Base-by-base conservation (phyloP, 2,888 invertebrate species). In the Eupithecia tripunctaria region DNA sequence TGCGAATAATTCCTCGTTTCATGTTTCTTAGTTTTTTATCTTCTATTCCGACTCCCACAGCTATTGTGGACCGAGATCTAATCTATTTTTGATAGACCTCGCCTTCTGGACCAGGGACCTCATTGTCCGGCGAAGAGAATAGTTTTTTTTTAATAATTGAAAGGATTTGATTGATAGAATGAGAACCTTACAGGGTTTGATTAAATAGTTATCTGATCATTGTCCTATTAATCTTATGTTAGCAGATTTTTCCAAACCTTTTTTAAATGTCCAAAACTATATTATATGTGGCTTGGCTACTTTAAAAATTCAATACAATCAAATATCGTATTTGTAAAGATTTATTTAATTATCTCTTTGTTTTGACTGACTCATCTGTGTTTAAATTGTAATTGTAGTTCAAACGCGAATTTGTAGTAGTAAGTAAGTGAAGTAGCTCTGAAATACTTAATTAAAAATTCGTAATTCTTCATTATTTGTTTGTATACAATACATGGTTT, bases 1-100 rank as follows among this genome's bases (percentile, higher is more conserved):
- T 91, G 94, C 94, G 92, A 94, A 94, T 94, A 94, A 94, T 94
- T 93, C 92, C 88, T 86, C 91, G 94, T 92, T 93, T 94, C 93
- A 89, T 91, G 92, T 94, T 94, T 91, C 93, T 88, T 85, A 86
- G 85, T 87, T 90, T 91, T 89, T 89, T 89, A 86, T 88, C 84
- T 79, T 79, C 68, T 77, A 91, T 88, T 89, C 86, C 86, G 82
- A 90, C 92, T 92, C 91, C 93, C 90, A 89, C 91, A 85, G 87
- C 86, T 83, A 88, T 92, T 92, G 93, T 92, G 86, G 87, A 86
- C 75, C 84, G 86, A 92, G 91, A 89, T 91, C 86, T 92, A 93
- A 94, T 94, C 94, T 94, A 86, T 88, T 89, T 93, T 93, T 93
- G 93, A 94, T 94, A 93, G 91, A 94, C 93, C 91, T 91, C 65